Percentiles rank a stretch among this genome's conserved stretches.
These are phyloP conservation scores for Chrysemys picta DNA, from an alignment of 2,113 vertebrate species.

Conservation along the genomic window DNA sequence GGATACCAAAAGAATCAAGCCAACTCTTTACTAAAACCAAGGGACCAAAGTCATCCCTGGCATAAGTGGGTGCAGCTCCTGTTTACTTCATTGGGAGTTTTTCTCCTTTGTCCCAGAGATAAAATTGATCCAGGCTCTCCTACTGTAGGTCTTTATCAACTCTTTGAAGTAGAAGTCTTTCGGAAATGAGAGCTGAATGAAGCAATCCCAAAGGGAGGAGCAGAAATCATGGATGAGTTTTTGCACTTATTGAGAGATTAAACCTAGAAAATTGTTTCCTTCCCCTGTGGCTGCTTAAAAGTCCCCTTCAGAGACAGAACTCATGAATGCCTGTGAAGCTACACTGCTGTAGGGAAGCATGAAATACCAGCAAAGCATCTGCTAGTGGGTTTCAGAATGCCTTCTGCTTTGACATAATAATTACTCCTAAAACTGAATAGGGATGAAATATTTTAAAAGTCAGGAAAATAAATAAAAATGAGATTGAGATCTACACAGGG, in stretches of 20 bases:
- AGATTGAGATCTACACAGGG: neutral
- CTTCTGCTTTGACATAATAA: slow-evolving; percentile 49
- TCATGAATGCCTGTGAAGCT: slow-evolving; percentile 57
- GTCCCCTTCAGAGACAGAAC: neutral
- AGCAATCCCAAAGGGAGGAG: slow-evolving; percentile 25
- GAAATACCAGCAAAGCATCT: slow-evolving; percentile 56
- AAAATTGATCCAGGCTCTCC: neutral
- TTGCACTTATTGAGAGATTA: slow-evolving; percentile 52
- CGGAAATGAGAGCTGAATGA: slow-evolving; percentile 20
- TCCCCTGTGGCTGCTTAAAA: slow-evolving; percentile 33
- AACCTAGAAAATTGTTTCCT: slow-evolving; percentile 53
- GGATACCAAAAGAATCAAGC: neutral
- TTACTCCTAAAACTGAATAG: slow-evolving; percentile 42
- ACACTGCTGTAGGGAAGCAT: slow-evolving; percentile 18
- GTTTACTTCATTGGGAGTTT: neutral
- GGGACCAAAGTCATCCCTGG: neutral
- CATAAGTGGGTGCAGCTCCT: neutral
- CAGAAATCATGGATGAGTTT: slow-evolving; percentile 5
- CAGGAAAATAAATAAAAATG: slow-evolving; percentile 19
- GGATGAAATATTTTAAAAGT: slow-evolving; percentile 9
- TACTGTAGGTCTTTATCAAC: neutral
- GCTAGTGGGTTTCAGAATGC: slow-evolving; percentile 51
- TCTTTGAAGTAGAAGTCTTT: neutral
- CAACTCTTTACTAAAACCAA: neutral
- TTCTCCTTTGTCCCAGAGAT: neutral